phyloP scores from a whole-genome alignment of 1,140 invertebrate genomes.

The Rhopalosiphum maidis region DNA sequence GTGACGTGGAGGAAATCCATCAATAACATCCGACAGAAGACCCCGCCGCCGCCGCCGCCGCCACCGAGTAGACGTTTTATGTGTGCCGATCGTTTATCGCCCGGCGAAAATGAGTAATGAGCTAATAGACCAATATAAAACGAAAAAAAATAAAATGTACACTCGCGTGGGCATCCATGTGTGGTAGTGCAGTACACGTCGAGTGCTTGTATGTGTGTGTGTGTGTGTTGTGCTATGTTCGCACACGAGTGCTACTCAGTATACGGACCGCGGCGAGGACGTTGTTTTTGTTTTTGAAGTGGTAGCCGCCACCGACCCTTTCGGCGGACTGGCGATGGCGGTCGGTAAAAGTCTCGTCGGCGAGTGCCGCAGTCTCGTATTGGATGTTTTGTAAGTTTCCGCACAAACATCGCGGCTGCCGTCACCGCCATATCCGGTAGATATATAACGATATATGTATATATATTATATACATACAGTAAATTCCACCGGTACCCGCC shows the following conservation, averaged over 20 bases:
- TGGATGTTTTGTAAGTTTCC: background rate
- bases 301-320: background rate
- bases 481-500: background rate
- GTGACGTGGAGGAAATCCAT: slow-evolving; percentile 5
- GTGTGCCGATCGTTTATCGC: slow-evolving; percentile 30
- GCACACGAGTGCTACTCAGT: background rate
- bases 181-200: background rate
- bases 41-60: background rate
- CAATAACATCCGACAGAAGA: slow-evolving; percentile 31
- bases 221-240: background rate
- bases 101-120: slow-evolving; percentile 38
- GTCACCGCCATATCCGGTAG: background rate
- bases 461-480: too few species aligned
- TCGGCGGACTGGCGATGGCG: background rate
- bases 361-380: background rate
- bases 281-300: slow-evolving; percentile 39
- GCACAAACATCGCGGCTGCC: background rate
- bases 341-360: background rate
- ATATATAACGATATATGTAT: background rate
- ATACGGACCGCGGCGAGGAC: background rate
- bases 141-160: background rate
- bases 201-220: background rate
- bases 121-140: slow-evolving; percentile 1
- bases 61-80: slow-evolving; percentile 20
- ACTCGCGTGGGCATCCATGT: too few species aligned